Evolutionary conservation across 2,797 vertebrate genomes (phyloP), one percentile per base, ranked within the genome.

Genomic region (Masticophis lateralis): DNA sequence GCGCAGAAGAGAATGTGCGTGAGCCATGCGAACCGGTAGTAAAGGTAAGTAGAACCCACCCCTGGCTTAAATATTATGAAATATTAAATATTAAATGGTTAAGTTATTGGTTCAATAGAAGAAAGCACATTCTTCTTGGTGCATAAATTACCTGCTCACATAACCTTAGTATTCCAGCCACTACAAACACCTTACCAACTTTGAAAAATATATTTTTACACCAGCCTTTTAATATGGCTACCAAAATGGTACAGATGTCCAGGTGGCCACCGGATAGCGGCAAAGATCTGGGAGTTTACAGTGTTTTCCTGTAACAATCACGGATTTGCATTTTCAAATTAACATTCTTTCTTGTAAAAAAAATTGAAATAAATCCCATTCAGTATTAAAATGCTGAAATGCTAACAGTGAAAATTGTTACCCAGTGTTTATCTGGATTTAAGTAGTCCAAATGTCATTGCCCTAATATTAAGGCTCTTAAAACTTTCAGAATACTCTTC

Each of bases 161-260:
- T 37, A 59, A 59, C 55, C 43, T 61, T 18, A 87, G n/a, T n/a
- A 37, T 69, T n/a, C 43, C 37, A 37, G n/a, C 59, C 66, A 25
- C 27, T 51, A 51, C 3, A 87, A 74, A 2, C 10, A 43, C 10
- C 43, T 55, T 59, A 27, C 37, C 91, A 92, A 92, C 91, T 94
- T 66, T 51, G n/a, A 59, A 90, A 96, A 93, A 95, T 89, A 86
- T 95, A 96, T 96, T 96, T 96, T 95, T 95, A 94, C 79, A 60
- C 79, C 66, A 83, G 91, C 90, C 10, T 83, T 83, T 83, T 83
- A 83, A 83, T 47, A 47, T 83, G 4, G 37, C 74, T 83, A 47
- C 37, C 20, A 47, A 83, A 83, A 83, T 43, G 20, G 37, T 83
- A 79, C 9, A 25, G 10, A 83, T 83, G 37, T 83, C 74, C 37